A percentile compares a stretch with the other conserved stretches of the same genome.
phyloP scores from a whole-genome alignment of 92 coral and sea anemone genomes.

The Actinostola sp. region DNA sequence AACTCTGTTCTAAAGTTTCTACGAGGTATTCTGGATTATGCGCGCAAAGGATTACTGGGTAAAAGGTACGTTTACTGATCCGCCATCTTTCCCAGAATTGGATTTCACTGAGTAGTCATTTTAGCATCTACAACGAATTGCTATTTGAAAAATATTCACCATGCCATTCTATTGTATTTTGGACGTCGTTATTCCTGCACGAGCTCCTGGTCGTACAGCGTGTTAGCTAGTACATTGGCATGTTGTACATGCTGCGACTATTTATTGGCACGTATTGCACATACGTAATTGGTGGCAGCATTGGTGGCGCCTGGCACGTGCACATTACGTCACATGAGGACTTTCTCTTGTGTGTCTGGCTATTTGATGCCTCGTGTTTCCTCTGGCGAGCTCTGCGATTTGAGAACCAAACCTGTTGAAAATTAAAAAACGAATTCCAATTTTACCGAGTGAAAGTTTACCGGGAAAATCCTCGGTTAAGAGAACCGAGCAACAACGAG shows the following conservation, averaged over 20 bases:
- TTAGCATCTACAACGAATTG: no score
- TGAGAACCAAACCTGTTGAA: conserved; percentile 79
- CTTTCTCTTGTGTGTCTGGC: conserved; percentile 22
- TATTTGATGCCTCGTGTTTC: conserved; percentile 36
- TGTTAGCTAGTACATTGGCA: conserved; percentile 45
- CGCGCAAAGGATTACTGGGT: no score
- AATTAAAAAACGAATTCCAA: background rate
- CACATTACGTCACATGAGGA: conserved; percentile 45
- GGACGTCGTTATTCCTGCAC: background rate
- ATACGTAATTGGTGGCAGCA: conserved; percentile 45
- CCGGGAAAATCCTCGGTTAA: no score
- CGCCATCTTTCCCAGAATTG: no score
- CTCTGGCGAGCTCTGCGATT: conserved; percentile 80
- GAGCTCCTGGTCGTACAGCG: background rate
- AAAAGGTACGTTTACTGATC: no score
- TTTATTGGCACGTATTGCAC: conserved; percentile 53
- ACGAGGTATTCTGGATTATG: no score
- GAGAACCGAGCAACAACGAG: no score
- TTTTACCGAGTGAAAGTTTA: no score
- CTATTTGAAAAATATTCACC: no score
- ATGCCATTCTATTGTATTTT: no score
- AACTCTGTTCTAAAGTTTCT: no score
- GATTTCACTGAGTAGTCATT: no score
- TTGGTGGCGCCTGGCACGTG: conserved; percentile 53
- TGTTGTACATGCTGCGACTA: conserved; percentile 34